Conservation (phyloP, 2,888 invertebrate genomes). For the Lysandra bellargus region DNA sequence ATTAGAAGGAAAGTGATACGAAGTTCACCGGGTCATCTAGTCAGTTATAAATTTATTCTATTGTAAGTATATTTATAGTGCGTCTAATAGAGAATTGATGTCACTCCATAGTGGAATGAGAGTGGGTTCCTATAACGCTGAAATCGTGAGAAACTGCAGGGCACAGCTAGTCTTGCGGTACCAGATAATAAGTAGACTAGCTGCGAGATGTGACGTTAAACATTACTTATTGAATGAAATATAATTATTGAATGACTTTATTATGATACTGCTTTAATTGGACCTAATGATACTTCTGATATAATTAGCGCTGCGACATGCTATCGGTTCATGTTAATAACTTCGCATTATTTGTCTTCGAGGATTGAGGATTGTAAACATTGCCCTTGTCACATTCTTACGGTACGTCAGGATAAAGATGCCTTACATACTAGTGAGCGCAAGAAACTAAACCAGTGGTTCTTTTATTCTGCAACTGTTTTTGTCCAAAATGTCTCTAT, state of each 20-base stretch:
- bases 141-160: not conserved
- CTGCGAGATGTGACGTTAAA: not conserved
- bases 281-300: not conserved
- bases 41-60: too few relatives aligned
- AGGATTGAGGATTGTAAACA: not conserved
- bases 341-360: not conserved
- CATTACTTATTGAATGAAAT: constrained; percentile 13
- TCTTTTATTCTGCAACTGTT: too few relatives aligned
- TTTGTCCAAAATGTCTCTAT: too few relatives aligned
- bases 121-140: not conserved
- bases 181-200: not conserved
- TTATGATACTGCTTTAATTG: not conserved
- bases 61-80: too few relatives aligned
- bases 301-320: not conserved
- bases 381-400: not conserved
- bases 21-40: too few relatives aligned
- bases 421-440: too few relatives aligned
- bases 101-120: not conserved
- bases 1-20: too few relatives aligned
- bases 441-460: too few relatives aligned
- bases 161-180: not conserved
- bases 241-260: not conserved
- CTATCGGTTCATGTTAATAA: not conserved
- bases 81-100: too few relatives aligned
- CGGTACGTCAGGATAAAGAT: not conserved